Base-by-base conservation (phyloP, 2,113 vertebrate genomes). In the Fulica atra region DNA sequence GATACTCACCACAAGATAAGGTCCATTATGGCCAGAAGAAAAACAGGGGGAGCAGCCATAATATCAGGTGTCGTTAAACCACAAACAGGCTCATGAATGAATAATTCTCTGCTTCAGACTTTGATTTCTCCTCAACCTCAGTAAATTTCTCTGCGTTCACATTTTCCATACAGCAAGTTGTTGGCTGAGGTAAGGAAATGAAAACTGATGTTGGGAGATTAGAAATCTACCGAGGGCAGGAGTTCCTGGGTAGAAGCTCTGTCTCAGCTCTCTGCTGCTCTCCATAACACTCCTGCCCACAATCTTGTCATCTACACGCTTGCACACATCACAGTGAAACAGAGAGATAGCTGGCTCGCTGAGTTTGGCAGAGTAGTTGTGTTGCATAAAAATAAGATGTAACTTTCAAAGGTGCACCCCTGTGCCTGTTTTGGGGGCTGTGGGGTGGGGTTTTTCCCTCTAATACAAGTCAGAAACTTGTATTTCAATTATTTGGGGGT, bases 281-380 rank as follows among this genome's bases (percentile, higher is more conserved):
- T 59, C 29, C 33, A 7, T 3, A 18, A 28, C 20, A 31, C 53
- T 89, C 59, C 85, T 76, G 54, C 31, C 81, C 2, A 2, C 85
- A 86, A 59, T 88, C 86, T 60, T 68, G 83, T 81, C 86, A 93
- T 86, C 91, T 79, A 68, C 78, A 65, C 3, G 8, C 69, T 57
- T 15, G 8, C 64, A 77, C 59, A 79, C 74, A 77, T 66, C 84
- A 61, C 57, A 91, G 51, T 25, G 50, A 81, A 81, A 50, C 76
- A 3, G 0, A 42, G 63, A 82, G 68, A 70, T 13, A 76, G n/a
- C 21, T 0, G 0, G 33, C 35, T 38, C 1, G 0, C 48, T 15
- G 61, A 54, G 38, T 48, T 63, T 53, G 42, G 40, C 46, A 23
- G 60, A 73, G 35, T 19, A 36, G 76, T 79, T 76, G 59, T 63